Conservation (phyloP, 2,888 invertebrate genomes). For the Phytoseiulus persimilis region DNA sequence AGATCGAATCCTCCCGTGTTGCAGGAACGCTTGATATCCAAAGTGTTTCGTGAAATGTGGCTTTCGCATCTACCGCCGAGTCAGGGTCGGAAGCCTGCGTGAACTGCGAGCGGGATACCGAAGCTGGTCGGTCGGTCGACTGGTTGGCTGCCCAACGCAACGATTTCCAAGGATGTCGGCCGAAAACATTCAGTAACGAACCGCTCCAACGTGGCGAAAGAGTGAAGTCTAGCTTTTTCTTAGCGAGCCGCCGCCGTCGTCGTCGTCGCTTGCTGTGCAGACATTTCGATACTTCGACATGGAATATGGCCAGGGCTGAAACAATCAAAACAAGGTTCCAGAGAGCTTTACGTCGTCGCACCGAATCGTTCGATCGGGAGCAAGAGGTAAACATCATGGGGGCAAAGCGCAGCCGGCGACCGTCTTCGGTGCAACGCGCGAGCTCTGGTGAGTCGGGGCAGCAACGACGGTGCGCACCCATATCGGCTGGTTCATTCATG, state of each 20-base stretch:
- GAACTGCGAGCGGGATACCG: neutral
- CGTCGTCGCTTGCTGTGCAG: neutral
- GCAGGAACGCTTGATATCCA: neutral
- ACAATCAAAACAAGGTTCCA: neutral
- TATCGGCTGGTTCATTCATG: neutral
- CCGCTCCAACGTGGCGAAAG: neutral
- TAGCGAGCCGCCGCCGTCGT: neutral
- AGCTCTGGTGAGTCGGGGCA: neutral
- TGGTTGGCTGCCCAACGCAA: neutral
- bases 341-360: neutral
- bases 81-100: neutral
- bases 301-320: neutral
- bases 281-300: neutral
- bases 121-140: neutral
- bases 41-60: neutral
- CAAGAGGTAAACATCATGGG: too few species aligned
- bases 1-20: neutral
- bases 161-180: neutral
- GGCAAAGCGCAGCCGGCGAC: neutral
- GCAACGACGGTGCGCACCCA: neutral
- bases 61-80: neutral
- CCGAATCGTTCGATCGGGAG: neutral
- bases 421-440: neutral
- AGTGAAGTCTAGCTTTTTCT: neutral
- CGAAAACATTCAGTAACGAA: neutral